Conservation (phyloP, 2,888 invertebrate genomes). For the Drosophila kanekoi region DNA sequence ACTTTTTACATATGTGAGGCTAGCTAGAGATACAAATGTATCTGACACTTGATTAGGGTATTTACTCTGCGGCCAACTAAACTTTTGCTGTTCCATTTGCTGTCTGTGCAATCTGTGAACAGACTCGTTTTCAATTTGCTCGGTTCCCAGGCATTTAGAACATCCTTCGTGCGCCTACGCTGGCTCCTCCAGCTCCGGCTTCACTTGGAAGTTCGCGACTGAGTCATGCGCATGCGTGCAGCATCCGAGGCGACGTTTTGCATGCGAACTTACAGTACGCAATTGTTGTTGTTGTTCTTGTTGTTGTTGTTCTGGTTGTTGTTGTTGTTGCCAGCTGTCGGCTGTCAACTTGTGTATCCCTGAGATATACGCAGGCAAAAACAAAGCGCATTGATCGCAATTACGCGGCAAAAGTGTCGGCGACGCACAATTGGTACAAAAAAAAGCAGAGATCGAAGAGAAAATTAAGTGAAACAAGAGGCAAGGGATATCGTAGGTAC, state of each 20-base stretch:
- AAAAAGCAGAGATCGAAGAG: slow-evolving; percentile 9
- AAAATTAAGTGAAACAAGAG: slow-evolving; percentile 15
- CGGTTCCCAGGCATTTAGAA: slow-evolving; percentile 56
- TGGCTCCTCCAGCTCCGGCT: slow-evolving; percentile 12
- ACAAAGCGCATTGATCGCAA: slow-evolving; percentile 66
- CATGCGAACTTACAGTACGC: slow-evolving; percentile 19
- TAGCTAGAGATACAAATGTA: too few species aligned
- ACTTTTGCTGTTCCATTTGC: too few species aligned
- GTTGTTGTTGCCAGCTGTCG: slow-evolving; percentile 32
- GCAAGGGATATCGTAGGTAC: too few species aligned
- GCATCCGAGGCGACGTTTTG: slow-evolving; percentile 27
- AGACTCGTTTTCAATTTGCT: slow-evolving; percentile 46
- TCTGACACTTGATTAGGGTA: not conserved
- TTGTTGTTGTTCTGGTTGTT: slow-evolving; percentile 8
- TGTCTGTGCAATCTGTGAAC: slow-evolving; percentile 25
- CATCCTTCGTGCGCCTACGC: slow-evolving; percentile 43
- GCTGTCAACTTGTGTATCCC: slow-evolving; percentile 45
- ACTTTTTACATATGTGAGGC: too few species aligned
- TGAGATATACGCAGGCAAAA: slow-evolving; percentile 51
- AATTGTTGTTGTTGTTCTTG: slow-evolving; percentile 11
- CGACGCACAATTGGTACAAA: slow-evolving; percentile 55
- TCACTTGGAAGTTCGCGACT: slow-evolving; percentile 2
- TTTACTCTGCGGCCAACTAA: not conserved
- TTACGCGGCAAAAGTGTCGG: slow-evolving; percentile 65
- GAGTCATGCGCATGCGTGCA: slow-evolving; percentile 51